Evolutionary conservation across 2,888 invertebrate species (phyloP).

Genomic region (Eubasilissa splendida): DNA sequence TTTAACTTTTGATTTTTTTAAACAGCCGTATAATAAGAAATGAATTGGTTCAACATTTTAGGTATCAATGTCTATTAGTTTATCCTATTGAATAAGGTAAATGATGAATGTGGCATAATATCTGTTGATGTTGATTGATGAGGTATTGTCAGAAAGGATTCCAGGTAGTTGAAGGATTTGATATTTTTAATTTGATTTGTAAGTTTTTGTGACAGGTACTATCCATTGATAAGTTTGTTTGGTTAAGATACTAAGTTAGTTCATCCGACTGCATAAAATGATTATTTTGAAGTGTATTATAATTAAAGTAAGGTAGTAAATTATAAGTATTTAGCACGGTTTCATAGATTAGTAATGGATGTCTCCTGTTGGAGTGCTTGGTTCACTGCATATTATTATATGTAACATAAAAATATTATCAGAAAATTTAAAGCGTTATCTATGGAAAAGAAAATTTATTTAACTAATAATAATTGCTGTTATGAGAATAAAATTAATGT

Average conservation of each 20-base stretch:
- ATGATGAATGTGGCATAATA: no score
- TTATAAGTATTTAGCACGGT: constrained; percentile 56
- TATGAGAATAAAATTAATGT: constrained; percentile 54
- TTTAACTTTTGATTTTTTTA: no score
- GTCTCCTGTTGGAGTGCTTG: constrained; percentile 39
- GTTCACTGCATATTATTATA: constrained; percentile 46
- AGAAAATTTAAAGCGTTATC: constrained; percentile 53
- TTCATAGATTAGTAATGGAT: constrained; percentile 55
- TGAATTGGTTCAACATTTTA: no score
- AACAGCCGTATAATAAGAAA: no score
- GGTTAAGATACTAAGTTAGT: constrained; percentile 50
- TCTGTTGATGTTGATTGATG: not conserved
- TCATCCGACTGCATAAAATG: constrained; percentile 57
- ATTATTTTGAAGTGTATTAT: constrained; percentile 58
- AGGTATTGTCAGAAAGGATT: not conserved
- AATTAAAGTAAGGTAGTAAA: constrained; percentile 49
- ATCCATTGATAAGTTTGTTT: constrained; percentile 40
- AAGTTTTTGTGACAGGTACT: constrained; percentile 48
- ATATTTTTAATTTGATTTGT: constrained; percentile 31
- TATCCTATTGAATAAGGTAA: no score
- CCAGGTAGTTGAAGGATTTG: constrained; percentile 1
- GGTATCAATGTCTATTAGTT: no score
- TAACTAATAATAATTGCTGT: constrained; percentile 57
- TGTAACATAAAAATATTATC: constrained; percentile 53
- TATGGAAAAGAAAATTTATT: constrained; percentile 58